Conservation (phyloP, 1,140 invertebrate genomes). For the Theocolax elegans region DNA sequence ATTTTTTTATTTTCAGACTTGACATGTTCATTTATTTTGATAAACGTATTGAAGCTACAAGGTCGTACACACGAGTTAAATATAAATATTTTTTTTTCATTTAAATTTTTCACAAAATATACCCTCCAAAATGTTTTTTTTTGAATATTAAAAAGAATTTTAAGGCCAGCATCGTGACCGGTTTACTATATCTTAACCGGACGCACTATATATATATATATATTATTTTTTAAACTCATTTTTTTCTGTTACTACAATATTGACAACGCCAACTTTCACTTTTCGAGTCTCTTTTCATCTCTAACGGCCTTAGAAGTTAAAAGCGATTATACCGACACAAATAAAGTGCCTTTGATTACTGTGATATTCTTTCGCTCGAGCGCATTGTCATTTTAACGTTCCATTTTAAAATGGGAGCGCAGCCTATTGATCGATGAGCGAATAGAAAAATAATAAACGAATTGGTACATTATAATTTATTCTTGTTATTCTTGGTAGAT, state of each 20-base stretch:
- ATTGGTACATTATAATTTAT: slow-evolving; percentile 29
- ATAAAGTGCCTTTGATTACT: slow-evolving; percentile 33
- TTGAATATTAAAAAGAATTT: slow-evolving; percentile 24
- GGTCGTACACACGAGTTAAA: too few relatives aligned
- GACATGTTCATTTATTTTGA: too few relatives aligned
- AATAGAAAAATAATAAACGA: background rate
- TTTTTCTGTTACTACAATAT: background rate
- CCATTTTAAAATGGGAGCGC: slow-evolving; percentile 29
- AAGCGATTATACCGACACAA: slow-evolving; percentile 27
- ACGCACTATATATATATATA: too few relatives aligned
- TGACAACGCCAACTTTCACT: slow-evolving; percentile 27
- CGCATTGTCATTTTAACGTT: slow-evolving; percentile 31
- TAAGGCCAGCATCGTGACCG: slow-evolving; percentile 17
- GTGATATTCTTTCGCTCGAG: slow-evolving; percentile 23
- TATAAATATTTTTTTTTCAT: too few relatives aligned
- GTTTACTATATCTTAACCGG: slow-evolving; percentile 6
- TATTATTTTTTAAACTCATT: too few relatives aligned
- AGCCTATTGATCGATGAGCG: slow-evolving; percentile 28
- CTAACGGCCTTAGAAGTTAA: slow-evolving; percentile 28
- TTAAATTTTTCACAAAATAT: too few relatives aligned
- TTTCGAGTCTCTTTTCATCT: slow-evolving; percentile 37
- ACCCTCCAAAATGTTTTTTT: background rate
- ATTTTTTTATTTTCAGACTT: too few relatives aligned
- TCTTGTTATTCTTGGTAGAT: too few relatives aligned
- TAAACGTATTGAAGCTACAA: too few relatives aligned